Percentiles rank a stretch among this genome's conserved stretches.
Evolutionary conservation across 2,888 invertebrate species (phyloP).

Genomic region (Trichopria drosophilae): DNA sequence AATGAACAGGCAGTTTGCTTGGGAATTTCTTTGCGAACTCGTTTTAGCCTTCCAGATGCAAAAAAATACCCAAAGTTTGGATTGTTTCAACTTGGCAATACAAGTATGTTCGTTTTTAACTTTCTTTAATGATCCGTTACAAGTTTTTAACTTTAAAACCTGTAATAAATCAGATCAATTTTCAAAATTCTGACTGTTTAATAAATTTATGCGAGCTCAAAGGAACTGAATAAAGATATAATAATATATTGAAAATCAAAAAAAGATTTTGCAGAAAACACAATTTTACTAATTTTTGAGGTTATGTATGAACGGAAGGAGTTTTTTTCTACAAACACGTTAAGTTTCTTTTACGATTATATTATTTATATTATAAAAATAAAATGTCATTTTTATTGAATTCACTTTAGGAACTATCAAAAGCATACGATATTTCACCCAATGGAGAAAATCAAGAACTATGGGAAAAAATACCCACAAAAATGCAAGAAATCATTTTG

Average conservation of each 20-base stretch:
- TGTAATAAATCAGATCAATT: not conserved
- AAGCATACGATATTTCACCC: constrained; percentile 72
- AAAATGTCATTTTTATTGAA: constrained; percentile 1
- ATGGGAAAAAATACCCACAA: constrained; percentile 72
- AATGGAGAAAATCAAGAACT: constrained; percentile 64
- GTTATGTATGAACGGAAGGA: too few species aligned
- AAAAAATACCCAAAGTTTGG: constrained; percentile 76
- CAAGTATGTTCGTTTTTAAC: constrained; percentile 47
- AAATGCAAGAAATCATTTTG: constrained; percentile 75
- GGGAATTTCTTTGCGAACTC: constrained; percentile 70
- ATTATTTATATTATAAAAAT: not conserved
- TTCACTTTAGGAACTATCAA: constrained; percentile 69
- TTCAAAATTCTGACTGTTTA: not conserved
- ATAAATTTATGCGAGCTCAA: too few species aligned
- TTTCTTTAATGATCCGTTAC: not conserved
- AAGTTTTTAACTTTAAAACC: not conserved
- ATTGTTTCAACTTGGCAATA: constrained; percentile 78
- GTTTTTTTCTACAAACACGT: not conserved
- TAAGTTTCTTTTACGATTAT: not conserved
- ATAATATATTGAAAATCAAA: too few species aligned
- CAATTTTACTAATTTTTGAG: too few species aligned
- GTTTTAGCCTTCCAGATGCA: constrained; percentile 77
- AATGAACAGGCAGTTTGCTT: constrained; percentile 72
- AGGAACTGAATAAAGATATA: too few species aligned
- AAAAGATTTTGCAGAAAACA: too few species aligned